A percentile compares a stretch with the other conserved stretches of the same genome.
phyloP scores from a whole-genome alignment of 2,888 invertebrate genomes.

The Ceraclea dissimilis region DNA sequence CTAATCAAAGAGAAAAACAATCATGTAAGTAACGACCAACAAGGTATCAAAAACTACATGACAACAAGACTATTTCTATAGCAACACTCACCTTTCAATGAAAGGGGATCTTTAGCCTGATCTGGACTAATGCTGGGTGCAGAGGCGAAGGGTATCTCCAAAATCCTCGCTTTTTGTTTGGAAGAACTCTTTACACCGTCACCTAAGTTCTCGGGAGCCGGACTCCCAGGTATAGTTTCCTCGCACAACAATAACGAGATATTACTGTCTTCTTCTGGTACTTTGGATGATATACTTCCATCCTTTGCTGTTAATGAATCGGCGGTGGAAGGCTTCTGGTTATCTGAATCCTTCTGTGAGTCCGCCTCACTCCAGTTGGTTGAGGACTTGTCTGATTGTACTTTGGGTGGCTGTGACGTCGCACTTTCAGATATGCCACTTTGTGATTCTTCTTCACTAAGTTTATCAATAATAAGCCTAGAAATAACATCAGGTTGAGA shows the following conservation, averaged over 20 bases:
- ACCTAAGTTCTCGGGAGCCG: slow-evolving; percentile 56
- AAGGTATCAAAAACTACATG: no score
- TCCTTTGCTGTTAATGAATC: slow-evolving; percentile 25
- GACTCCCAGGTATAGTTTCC: slow-evolving; percentile 86
- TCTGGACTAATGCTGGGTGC: slow-evolving; percentile 49
- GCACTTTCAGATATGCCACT: slow-evolving; percentile 30
- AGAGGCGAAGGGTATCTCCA: slow-evolving; percentile 65
- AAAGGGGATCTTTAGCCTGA: slow-evolving; percentile 29
- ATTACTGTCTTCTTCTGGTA: slow-evolving; percentile 51
- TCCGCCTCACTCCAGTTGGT: slow-evolving; percentile 47
- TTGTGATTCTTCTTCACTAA: slow-evolving; percentile 39
- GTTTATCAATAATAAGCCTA: slow-evolving; percentile 46
- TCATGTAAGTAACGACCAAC: no score
- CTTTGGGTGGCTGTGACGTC: slow-evolving; percentile 11
- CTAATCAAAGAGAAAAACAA: neutral
- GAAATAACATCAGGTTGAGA: slow-evolving; percentile 4
- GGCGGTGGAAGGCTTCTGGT: slow-evolving; percentile 30
- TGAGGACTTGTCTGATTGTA: slow-evolving; percentile 41
- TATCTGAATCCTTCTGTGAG: slow-evolving; percentile 44
- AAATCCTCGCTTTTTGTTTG: slow-evolving; percentile 42
- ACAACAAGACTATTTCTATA: neutral
- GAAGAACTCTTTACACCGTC: slow-evolving; percentile 30
- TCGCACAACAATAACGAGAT: slow-evolving; percentile 75
- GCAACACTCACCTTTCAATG: slow-evolving; percentile 27
- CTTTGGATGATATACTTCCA: slow-evolving; percentile 24